These are phyloP conservation scores for Indri indri DNA, from an alignment of 2,113 vertebrate species.

Conservation along the genomic window DNA sequence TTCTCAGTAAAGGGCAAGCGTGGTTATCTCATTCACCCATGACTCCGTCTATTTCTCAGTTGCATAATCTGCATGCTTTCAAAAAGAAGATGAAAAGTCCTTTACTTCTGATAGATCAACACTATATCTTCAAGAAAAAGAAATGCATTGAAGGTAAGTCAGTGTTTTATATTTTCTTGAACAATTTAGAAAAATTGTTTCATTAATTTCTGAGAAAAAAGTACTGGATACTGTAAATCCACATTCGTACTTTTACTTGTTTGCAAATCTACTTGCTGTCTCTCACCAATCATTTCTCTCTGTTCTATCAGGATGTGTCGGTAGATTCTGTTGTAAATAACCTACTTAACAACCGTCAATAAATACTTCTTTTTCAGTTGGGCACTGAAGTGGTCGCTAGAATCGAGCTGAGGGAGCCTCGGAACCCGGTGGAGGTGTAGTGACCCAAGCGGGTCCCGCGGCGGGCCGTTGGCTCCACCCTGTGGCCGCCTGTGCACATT, in stretches of 20 bases:
- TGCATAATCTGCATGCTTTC: neutral
- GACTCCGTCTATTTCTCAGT: neutral
- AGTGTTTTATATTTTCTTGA: neutral
- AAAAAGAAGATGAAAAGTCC: neutral
- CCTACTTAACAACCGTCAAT: neutral
- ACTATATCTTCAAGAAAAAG: neutral
- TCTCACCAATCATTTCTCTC: neutral
- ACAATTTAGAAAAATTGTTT: neutral
- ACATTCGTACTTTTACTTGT: neutral
- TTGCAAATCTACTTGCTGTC: neutral
- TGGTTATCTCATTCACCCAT: neutral
- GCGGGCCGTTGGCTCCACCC: neutral
- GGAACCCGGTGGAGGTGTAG: accelerated
- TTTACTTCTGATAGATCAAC: slow-evolving; percentile 1
- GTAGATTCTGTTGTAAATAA: neutral
- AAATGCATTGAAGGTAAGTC: neutral
- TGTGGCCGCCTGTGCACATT: neutral
- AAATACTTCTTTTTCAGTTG: neutral
- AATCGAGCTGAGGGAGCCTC: accelerated
- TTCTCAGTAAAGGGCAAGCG: neutral
- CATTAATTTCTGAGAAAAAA: neutral
- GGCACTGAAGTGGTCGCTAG: neutral
- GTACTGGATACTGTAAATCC: neutral
- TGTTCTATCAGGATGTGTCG: neutral
- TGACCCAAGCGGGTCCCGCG: accelerated